Evolutionary conservation across 2,797 vertebrate genomes (phyloP), one percentile per base, ranked within the genome.

Genomic region (Sebastes oblongus): DNA sequence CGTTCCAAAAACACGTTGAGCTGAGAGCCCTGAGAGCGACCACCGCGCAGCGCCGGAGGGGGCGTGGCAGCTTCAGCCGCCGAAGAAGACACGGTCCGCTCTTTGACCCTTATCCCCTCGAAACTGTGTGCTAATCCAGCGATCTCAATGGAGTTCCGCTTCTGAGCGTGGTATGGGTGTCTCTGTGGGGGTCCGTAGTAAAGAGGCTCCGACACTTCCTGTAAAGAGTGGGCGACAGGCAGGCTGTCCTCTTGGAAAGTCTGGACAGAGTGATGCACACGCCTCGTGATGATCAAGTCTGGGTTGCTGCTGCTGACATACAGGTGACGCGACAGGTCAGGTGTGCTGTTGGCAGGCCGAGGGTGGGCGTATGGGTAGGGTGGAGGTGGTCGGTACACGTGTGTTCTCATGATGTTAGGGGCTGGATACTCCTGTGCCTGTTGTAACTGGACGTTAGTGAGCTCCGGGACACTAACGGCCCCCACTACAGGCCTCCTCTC

Each of bases 201-300:
- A 2, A 99, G 95, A 0, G 98, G 98, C 87, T 98, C 98, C 0
- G 98, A 99, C 76, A 99, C 98, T 86, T 99, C 98, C 89, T 99
- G 98, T 59, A 99, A 93, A 3, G 98, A 99, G 90, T 99, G 98
- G 0, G 98, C 98, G 22, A 99, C 98, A 0, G 98, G 98, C 81
- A 99, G 91, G 77, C 98, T 99, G 95, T 98, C 98, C 88, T 99
- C 98, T 87, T 99, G 98, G 93, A 99, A 99, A 0, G 97, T 99
- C 93, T 99, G 98, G n/a, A 99, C 98, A 0, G 98, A 98, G 92
- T 99, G 98, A 88, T 99, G 98, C 9, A 99, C 97, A 0, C 98
- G 95, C 4, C 98, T 92, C 0, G 98, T 99, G 89, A 99, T 98
- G 88, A 99, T 97, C 60, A 99, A 95, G 73, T 99, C 98, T 0